Conservation (phyloP, 92 coral and sea anemone species). For the Siderastrea siderea region DNA sequence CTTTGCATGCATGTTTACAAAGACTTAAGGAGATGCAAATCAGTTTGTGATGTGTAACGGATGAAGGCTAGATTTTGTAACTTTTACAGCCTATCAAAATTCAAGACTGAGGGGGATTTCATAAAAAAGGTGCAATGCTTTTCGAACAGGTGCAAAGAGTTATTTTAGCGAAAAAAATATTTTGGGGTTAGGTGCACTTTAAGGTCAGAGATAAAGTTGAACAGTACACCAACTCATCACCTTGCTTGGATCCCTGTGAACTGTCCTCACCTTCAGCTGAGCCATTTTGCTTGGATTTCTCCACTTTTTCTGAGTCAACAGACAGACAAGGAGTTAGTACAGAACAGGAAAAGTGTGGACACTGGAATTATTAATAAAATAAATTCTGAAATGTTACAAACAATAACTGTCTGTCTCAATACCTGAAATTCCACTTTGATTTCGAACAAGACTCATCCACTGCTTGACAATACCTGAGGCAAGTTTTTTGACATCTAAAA, state of each 20-base stretch:
- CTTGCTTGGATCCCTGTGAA: constrained; percentile 21
- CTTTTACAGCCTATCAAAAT: too few species aligned
- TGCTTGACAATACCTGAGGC: constrained; percentile 83
- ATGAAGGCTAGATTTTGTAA: too few species aligned
- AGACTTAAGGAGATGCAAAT: too few species aligned
- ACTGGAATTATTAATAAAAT: neutral
- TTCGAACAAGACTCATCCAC: constrained; percentile 94
- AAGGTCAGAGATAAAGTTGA: neutral
- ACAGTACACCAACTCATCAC: neutral
- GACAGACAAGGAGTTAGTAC: neutral
- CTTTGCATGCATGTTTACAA: too few species aligned
- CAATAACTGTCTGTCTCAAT: neutral
- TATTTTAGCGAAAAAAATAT: too few species aligned
- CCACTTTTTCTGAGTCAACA: constrained; percentile 10
- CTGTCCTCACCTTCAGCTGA: constrained; percentile 23
- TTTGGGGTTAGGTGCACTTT: neutral
- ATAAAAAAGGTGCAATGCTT: too few species aligned
- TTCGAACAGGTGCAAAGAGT: too few species aligned
- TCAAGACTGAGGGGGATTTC: too few species aligned
- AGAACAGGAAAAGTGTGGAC: neutral
- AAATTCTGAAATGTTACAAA: neutral
- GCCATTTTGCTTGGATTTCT: constrained; percentile 71
- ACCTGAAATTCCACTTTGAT: constrained; percentile 70
- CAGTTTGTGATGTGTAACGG: too few species aligned
- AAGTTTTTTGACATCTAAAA: constrained; percentile 84